These are phyloP conservation scores for Petrolisthes manimaculis DNA, from an alignment of 2,888 invertebrate species.

Conservation along the genomic window DNA sequence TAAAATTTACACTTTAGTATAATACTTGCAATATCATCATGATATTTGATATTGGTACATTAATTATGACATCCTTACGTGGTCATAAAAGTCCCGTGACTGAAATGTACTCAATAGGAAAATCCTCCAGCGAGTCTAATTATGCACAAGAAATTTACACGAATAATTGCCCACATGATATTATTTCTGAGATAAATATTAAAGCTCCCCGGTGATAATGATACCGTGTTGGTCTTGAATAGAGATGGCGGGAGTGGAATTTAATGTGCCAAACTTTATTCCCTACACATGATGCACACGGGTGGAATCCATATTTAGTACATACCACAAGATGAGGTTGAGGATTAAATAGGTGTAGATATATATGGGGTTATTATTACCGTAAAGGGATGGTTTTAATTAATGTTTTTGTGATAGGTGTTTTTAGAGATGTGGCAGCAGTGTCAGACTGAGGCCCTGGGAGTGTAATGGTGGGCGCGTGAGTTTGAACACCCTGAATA, in stretches of 20 bases:
- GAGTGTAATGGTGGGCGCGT: conserved; percentile 64
- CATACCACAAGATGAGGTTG: background rate
- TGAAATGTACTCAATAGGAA: conserved; percentile 43
- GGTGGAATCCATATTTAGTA: background rate
- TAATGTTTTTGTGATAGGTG: background rate
- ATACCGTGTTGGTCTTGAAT: conserved; percentile 34
- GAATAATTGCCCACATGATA: no score
- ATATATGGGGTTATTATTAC: background rate
- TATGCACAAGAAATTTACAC: no score
- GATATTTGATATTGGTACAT: background rate
- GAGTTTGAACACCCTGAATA: conserved; percentile 64
- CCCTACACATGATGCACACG: background rate
- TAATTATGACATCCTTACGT: background rate
- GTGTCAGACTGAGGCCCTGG: conserved; percentile 21
- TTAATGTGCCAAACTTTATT: conserved; percentile 36
- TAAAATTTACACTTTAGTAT: background rate
- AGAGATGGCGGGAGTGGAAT: conserved; percentile 58
- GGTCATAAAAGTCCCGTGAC: conserved; percentile 23
- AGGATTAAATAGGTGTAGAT: background rate
- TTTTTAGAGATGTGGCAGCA: conserved; percentile 30
- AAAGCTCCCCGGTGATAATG: no score
- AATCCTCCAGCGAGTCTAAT: background rate
- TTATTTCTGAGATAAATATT: no score
- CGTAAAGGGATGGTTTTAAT: background rate
- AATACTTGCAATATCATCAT: background rate